Evolutionary conservation across 2,113 vertebrate genomes (phyloP).

Genomic region (cat (Felis catus)): F.catus_Fca126_mat1.0 CM031426.1:59295001-59295500

Average conservation of each 20-base stretch:
- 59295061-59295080: no score
- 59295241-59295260: background rate
- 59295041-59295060: no score
- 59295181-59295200: no score
- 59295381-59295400: fast-evolving
- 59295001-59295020: no score
- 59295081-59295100: no score
- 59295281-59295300: fast-evolving
- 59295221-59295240: background rate
- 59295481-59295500: background rate
- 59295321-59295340: background rate
- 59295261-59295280: background rate
- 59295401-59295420: background rate
- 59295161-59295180: fast-evolving
- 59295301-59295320: fast-evolving
- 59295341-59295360: background rate
- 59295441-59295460: background rate
- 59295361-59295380: background rate
- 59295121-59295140: no score
- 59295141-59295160: no score
- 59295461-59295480: no score
- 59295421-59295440: background rate
- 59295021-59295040: no score
- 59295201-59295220: no score
- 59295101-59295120: no score